These are phyloP conservation scores for Batillaria attramentaria DNA, from an alignment of 1,140 invertebrate species.

Conservation along the genomic window DNA sequence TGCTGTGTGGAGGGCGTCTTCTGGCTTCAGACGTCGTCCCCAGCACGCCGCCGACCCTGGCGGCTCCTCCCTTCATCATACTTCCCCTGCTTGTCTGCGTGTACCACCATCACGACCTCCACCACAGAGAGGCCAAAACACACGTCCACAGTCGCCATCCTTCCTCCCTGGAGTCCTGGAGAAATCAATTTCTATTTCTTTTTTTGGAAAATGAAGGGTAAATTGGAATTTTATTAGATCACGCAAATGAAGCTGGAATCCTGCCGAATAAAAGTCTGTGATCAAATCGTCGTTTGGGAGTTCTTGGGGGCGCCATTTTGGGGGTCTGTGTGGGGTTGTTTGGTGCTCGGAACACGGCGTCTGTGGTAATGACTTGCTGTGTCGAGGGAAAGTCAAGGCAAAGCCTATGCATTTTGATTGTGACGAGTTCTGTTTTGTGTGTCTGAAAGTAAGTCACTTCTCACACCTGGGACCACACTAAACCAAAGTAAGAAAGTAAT, in stretches of 20 bases:
- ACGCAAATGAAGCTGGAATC: constrained; percentile 31
- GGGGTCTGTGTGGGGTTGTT: no score
- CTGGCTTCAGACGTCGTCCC: background rate
- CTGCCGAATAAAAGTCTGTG: background rate
- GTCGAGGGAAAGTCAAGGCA: no score
- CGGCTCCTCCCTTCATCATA: background rate
- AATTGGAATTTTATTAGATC: constrained; percentile 35
- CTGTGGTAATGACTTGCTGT: no score
- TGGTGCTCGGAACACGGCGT: no score
- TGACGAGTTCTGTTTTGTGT: no score
- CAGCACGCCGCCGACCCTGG: background rate
- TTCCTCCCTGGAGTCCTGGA: constrained; percentile 8
- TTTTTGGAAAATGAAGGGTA: background rate
- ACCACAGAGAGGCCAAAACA: background rate
- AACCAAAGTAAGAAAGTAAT: no score
- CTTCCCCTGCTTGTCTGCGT: background rate
- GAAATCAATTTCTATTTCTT: constrained; percentile 35
- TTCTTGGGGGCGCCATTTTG: no score
- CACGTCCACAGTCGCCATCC: background rate
- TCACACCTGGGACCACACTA: no score
- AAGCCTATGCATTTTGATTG: no score
- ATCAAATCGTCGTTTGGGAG: background rate
- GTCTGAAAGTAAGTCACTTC: no score
- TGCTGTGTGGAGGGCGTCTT: background rate
- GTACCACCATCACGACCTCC: no score